phyloP scores from a whole-genome alignment of 2,797 vertebrate genomes.

The Poecilia picta region DNA sequence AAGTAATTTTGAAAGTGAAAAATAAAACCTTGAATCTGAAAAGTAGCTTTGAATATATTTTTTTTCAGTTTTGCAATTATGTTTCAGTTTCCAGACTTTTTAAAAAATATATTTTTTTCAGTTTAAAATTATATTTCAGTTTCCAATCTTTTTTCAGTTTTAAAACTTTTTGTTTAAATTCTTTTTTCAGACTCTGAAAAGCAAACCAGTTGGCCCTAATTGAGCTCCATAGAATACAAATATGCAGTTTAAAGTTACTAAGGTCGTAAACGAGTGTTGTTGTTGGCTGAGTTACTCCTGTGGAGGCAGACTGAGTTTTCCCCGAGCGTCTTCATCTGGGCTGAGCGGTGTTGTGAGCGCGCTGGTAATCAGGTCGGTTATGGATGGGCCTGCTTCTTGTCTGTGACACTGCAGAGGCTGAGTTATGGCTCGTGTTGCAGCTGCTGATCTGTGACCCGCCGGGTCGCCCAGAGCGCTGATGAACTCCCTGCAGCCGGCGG shows the following conservation, averaged over 20 bases:
- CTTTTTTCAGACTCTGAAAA: no score
- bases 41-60: no score
- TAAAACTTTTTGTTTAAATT: no score
- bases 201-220: no score
- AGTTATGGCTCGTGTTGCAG: constrained; percentile 49
- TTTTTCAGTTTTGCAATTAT: no score
- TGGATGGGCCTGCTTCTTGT: constrained; percentile 37
- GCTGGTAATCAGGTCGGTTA: constrained; percentile 26
- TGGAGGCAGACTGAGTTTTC: background rate
- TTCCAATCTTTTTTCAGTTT: no score
- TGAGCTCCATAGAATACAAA: no score
- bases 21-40: no score
- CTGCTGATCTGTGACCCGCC: constrained; percentile 48
- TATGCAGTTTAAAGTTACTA: background rate
- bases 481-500: constrained; percentile 10
- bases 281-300: background rate
- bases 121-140: no score
- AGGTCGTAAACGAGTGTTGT: background rate
- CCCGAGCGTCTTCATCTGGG: constrained; percentile 19
- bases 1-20: no score
- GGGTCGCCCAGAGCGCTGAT: constrained; percentile 30
- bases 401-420: constrained; percentile 30
- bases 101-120: no score
- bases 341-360: constrained; percentile 1
- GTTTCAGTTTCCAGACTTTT: no score